Base-by-base conservation (phyloP, 2,113 vertebrate genomes). In the Mohoua ochrocephala region DNA sequence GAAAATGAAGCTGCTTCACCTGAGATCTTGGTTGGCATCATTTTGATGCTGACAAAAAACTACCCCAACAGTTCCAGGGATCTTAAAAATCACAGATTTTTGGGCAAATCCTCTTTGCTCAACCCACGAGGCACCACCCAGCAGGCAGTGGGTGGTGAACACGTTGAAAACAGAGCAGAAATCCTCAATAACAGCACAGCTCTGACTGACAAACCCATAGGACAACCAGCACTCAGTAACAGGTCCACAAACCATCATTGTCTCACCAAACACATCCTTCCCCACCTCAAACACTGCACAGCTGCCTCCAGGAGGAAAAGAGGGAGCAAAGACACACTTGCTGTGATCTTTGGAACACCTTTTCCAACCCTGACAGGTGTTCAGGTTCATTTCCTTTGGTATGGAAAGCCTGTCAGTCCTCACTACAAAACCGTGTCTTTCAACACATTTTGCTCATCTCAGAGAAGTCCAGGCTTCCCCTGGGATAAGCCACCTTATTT, bases 211-310 rank as follows among this genome's bases (percentile, higher is more conserved):
- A 65, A n/a, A 35, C 31, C 27, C 33, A 21, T 1, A 30, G 37
- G 54, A 30, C 7, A 16, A 16, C 15, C 10, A 21, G 12, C 20
- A 9, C 53, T 61, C 28, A 3, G 26, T 26, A 42, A 26, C 3
- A 0, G 1, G 1, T 12, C 78, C 75, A 11, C 23, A 2, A 39
- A 1, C 15, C 70, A 56, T 15, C 3, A 0, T 12, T 12, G 11
- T 53, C 30, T 49, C 15, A 26, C 9, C 23, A 28, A 57, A 8
- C 7, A 23, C 33, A 14, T 41, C 44, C 21, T 71, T 45, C 41
- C 12, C 12, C 19, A 27, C 6, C 71, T 52, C 73, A 54, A 33
- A 28, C 27, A 31, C 23, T 60, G 37, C 82, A 60, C 56, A 59
- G 56, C 84, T 64, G 19, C 13, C 14, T 85, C 41, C 74, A 85